These are phyloP conservation scores for Salminus brasiliensis DNA, from an alignment of 2,113 vertebrate species.

Conservation along the genomic window DNA sequence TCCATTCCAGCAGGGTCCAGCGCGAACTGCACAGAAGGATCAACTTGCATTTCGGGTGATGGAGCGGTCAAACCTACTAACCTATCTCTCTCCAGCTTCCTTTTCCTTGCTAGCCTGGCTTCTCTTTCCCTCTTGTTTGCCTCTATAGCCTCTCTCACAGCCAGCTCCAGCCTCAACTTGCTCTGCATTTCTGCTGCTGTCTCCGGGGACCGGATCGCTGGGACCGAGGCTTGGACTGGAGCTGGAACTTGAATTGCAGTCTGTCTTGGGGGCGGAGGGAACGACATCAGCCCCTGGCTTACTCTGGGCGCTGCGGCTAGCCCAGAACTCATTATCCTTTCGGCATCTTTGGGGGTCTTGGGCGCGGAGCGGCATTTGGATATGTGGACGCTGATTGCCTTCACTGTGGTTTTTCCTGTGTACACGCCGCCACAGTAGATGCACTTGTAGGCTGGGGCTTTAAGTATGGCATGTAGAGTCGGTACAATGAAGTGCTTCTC, in stretches of 20 bases:
- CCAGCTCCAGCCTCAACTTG: constrained; percentile 72
- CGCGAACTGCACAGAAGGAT: constrained; percentile 72
- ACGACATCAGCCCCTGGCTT: constrained; percentile 19
- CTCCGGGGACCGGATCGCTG: constrained; percentile 2
- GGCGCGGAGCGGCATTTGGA: constrained; percentile 90
- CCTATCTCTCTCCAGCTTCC: constrained; percentile 67
- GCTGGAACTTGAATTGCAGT: constrained; percentile 42
- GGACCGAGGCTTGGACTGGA: constrained; percentile 38
- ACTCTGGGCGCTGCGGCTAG: constrained; percentile 28
- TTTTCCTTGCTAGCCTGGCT: constrained; percentile 72
- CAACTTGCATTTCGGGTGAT: constrained; percentile 47
- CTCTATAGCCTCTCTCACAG: constrained; percentile 69
- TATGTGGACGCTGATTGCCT: constrained; percentile 91
- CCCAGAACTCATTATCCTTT: constrained; percentile 34
- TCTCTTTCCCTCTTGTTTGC: constrained; percentile 75
- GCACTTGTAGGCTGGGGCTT: constrained; percentile 93
- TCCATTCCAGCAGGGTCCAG: constrained; percentile 80
- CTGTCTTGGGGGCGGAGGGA: constrained; percentile 31
- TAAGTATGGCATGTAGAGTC: constrained; percentile 90
- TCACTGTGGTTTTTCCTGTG: constrained; percentile 90
- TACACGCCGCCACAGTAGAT: constrained; percentile 97
- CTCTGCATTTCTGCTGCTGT: constrained; percentile 61
- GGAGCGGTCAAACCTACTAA: constrained; percentile 34
- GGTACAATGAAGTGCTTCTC: constrained; percentile 92
- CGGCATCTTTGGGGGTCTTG: constrained; percentile 73